Evolutionary conservation across 2,797 vertebrate species (phyloP).

Genomic region (Bryconaethiops microstoma): DNA sequence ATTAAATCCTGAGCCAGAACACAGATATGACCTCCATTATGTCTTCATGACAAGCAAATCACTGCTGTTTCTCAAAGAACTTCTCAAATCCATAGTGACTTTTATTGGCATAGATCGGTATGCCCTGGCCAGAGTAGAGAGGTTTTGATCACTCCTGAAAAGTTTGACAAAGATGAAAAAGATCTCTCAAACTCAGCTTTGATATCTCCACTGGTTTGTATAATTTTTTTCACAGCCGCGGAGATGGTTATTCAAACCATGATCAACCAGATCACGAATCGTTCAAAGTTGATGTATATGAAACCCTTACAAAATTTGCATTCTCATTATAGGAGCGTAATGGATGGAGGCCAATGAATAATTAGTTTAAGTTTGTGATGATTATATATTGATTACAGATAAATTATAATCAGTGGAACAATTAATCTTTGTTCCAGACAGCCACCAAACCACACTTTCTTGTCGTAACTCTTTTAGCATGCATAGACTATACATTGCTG

Average conservation of each 20-base stretch:
- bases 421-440: constrained; percentile 55
- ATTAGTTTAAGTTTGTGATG: too few relatives aligned
- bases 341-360: too few relatives aligned
- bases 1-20: constrained; percentile 62
- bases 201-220: constrained; percentile 6
- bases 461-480: constrained; percentile 66
- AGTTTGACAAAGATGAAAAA: background rate
- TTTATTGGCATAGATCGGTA: background rate
- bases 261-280: too few relatives aligned
- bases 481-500: constrained; percentile 31
- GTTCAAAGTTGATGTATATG: too few relatives aligned
- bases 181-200: background rate
- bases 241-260: background rate
- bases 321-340: too few relatives aligned
- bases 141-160: background rate
- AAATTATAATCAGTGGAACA: constrained; percentile 57
- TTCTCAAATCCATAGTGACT: constrained; percentile 31
- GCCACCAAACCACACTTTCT: constrained; percentile 63
- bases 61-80: constrained; percentile 53
- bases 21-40: constrained; percentile 56
- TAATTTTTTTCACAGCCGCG: too few relatives aligned
- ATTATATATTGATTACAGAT: constrained; percentile 43
- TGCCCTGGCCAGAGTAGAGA: constrained; percentile 28
- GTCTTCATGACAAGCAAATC: constrained; percentile 44
- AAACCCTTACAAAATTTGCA: background rate